phyloP scores from a whole-genome alignment of 2,797 vertebrate genomes.

The Eulemur albifrons region DNA sequence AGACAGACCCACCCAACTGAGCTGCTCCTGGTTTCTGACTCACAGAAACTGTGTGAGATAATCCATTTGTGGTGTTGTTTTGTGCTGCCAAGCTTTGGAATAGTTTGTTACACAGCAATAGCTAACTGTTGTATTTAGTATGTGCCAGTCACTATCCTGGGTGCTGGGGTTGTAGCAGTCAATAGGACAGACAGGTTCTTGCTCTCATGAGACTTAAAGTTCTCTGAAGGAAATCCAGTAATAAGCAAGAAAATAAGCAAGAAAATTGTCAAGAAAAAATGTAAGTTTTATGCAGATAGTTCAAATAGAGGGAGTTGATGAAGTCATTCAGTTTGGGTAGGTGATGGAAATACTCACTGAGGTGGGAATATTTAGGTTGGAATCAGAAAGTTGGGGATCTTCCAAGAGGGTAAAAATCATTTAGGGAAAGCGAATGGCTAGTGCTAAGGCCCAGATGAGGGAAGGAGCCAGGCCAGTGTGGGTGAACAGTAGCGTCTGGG shows the following conservation, averaged over 20 bases:
- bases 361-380: neutral
- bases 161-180: neutral
- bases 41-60: neutral
- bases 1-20: neutral
- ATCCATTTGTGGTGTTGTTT: neutral
- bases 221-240: neutral
- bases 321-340: neutral
- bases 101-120: constrained; percentile 9
- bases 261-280: neutral
- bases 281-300: neutral
- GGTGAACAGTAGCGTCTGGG: neutral
- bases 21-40: neutral
- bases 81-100: neutral
- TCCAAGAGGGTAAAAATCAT: neutral
- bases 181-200: neutral
- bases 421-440: neutral
- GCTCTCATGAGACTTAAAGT: neutral
- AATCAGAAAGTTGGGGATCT: neutral
- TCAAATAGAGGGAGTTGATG: neutral
- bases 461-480: neutral
- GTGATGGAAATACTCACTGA: neutral
- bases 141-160: neutral
- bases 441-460: neutral
- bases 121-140: neutral
- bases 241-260: neutral